phyloP scores from a whole-genome alignment of 2,113 vertebrate species.

The Ceyx cyanopectus region DNA sequence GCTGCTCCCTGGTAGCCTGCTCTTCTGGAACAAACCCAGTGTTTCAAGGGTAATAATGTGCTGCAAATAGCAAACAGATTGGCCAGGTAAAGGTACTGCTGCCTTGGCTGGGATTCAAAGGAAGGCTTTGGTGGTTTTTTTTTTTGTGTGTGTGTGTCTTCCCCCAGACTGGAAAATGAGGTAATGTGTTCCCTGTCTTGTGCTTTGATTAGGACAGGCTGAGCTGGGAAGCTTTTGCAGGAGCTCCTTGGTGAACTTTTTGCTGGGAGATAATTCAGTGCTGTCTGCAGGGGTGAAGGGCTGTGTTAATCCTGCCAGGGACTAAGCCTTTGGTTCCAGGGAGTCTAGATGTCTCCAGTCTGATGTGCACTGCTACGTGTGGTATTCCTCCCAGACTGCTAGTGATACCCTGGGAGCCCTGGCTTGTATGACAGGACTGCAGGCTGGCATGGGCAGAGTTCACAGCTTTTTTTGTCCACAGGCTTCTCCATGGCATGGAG shows the following conservation, averaged over 20 bases:
- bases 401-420: not conserved
- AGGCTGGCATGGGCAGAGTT: not conserved
- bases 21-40: not conserved
- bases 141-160: not conserved
- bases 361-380: not conserved
- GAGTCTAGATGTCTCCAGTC: conserved; percentile 31
- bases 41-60: conserved; percentile 9
- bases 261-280: not conserved
- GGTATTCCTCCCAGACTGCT: not conserved
- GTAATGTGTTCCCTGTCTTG: not conserved
- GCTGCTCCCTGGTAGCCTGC: not conserved
- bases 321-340: conserved; percentile 53
- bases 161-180: conserved; percentile 9
- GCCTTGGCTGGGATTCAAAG: conserved; percentile 1
- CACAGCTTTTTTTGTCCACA: not conserved
- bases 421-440: not conserved
- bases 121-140: not conserved
- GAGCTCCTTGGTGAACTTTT: conserved; percentile 8
- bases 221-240: not conserved
- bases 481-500: not conserved
- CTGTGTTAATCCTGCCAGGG: not conserved
- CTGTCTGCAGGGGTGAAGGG: not conserved
- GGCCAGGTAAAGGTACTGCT: not conserved
- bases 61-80: not conserved
- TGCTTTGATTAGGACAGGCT: not conserved